A percentile compares a stretch with the other conserved stretches of the same genome.
Conservation (phyloP, 1,140 invertebrate species). For the Brachionus rubens region DNA sequence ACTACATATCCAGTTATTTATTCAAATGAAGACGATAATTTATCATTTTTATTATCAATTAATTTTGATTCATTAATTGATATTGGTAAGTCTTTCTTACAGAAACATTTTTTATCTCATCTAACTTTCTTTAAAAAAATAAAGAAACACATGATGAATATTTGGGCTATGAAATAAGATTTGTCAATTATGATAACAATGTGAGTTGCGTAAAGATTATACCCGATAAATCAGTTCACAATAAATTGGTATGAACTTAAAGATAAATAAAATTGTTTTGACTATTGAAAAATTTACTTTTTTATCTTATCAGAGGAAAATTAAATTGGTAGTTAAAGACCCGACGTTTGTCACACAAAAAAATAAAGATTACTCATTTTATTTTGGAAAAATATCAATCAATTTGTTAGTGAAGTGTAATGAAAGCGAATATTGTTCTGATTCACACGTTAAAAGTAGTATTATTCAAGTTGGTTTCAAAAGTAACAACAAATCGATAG, state of each 20-base stretch:
- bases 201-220: neutral
- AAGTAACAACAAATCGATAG: neutral
- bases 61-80: neutral
- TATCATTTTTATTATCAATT: constrained; percentile 5
- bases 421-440: neutral
- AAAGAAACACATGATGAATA: neutral
- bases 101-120: neutral
- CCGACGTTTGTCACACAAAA: neutral
- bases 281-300: neutral
- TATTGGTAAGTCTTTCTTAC: neutral
- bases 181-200: neutral
- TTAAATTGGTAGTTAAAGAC: neutral
- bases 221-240: neutral
- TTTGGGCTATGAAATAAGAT: neutral
- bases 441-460: neutral
- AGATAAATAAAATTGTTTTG: neutral
- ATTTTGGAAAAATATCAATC: neutral
- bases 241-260: neutral
- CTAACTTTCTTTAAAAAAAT: neutral
- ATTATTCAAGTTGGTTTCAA: neutral
- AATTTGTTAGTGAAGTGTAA: neutral
- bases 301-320: neutral
- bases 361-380: neutral
- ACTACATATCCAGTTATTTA: neutral
- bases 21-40: neutral